Evolutionary conservation across 1,140 invertebrate species (phyloP).

Genomic region (Diuraphis noxia): DNA sequence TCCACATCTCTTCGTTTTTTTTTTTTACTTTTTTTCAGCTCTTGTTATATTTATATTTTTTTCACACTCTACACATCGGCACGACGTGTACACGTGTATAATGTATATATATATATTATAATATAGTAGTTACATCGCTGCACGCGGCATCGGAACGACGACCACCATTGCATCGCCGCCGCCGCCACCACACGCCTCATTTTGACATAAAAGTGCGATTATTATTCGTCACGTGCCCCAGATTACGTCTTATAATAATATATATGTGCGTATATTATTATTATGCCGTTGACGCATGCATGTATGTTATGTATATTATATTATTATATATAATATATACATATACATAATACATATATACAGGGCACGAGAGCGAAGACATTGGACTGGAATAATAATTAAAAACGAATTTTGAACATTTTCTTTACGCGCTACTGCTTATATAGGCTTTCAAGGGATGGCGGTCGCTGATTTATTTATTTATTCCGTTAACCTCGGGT

Average conservation of each 20-base stretch:
- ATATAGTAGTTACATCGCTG: not conserved
- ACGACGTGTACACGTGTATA: slow-evolving; percentile 7
- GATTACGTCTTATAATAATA: slow-evolving; percentile 15
- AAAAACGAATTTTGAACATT: not conserved
- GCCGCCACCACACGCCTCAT: not conserved
- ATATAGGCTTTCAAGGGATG: not conserved
- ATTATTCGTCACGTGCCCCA: slow-evolving; percentile 24
- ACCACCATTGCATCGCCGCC: not conserved
- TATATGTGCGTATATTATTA: not conserved
- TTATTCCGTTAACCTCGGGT: not conserved
- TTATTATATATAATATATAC: too few relatives aligned
- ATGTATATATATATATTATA: not conserved
- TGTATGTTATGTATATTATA: too few relatives aligned
- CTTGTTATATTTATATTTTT: not conserved
- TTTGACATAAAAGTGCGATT: slow-evolving; percentile 12
- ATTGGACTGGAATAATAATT: slow-evolving; percentile 10
- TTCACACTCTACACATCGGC: slow-evolving; percentile 18
- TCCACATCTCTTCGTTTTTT: not conserved
- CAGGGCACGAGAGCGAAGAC: not conserved
- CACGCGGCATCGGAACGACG: not conserved
- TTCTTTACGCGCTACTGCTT: not conserved
- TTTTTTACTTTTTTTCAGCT: not conserved
- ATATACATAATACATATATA: not conserved
- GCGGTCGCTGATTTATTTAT: not conserved
- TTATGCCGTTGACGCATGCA: not conserved